Evolutionary conservation across 2,888 invertebrate genomes (phyloP).

Genomic region (Apamea crenata): DNA sequence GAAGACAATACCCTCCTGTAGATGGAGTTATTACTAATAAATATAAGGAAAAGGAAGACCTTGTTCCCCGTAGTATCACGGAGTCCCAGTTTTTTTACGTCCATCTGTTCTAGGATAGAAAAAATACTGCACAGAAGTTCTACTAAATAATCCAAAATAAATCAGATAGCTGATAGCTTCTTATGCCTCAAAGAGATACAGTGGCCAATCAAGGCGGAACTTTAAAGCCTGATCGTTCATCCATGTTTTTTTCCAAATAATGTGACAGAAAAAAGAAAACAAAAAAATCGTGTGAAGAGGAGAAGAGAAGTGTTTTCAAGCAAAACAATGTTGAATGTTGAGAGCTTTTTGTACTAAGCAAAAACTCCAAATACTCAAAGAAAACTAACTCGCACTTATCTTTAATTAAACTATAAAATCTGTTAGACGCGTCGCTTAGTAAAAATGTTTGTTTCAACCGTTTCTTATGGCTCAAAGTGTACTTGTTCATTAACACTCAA

Average conservation of each 20-base stretch:
- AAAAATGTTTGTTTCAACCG: slow-evolving; percentile 49
- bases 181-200: neutral
- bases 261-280: neutral
- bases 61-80: neutral
- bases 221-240: neutral
- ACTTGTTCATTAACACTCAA: slow-evolving; percentile 84
- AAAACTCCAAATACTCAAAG: slow-evolving; percentile 1
- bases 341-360: neutral
- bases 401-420: slow-evolving; percentile 56
- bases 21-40: neutral
- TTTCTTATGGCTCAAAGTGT: slow-evolving; percentile 59
- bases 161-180: no score
- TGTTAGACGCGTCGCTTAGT: slow-evolving; percentile 38
- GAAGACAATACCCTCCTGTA: no score
- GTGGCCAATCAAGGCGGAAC: neutral
- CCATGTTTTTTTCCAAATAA: neutral
- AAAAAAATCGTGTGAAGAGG: neutral
- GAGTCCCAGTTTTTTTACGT: neutral
- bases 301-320: neutral
- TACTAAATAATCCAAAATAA: no score
- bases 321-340: neutral
- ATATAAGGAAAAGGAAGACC: neutral
- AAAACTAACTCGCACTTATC: slow-evolving; percentile 29
- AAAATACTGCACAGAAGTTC: no score
- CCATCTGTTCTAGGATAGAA: neutral